A percentile compares a stretch with the other conserved stretches of the same genome.
Conservation (phyloP, 2,888 invertebrate genomes). For the Sinelater perroti region DNA sequence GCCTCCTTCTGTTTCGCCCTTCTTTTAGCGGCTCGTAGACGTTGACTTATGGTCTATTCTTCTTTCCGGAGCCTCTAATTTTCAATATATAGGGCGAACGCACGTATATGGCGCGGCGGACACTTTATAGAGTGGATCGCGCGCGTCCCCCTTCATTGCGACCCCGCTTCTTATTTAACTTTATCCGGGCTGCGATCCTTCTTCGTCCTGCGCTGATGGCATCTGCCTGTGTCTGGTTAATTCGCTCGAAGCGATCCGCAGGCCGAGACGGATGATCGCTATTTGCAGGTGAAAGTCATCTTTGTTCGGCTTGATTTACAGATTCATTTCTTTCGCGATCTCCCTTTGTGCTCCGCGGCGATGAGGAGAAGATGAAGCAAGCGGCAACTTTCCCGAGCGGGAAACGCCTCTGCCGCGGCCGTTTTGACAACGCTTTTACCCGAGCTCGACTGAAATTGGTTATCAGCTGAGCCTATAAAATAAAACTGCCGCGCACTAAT, state of each 20-base stretch:
- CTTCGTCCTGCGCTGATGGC: slow-evolving; percentile 41
- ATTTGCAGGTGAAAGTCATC: slow-evolving; percentile 37
- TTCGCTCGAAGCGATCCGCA: slow-evolving; percentile 42
- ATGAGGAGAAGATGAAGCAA: slow-evolving; percentile 8
- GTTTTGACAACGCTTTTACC: slow-evolving; percentile 30
- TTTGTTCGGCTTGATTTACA: slow-evolving; percentile 33
- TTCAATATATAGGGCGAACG: slow-evolving; percentile 37
- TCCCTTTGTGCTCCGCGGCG: slow-evolving; percentile 23
- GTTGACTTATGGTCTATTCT: slow-evolving; percentile 37
- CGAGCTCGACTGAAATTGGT: slow-evolving; percentile 10
- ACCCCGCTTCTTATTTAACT: slow-evolving; percentile 36
- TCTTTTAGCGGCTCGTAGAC: slow-evolving; percentile 34
- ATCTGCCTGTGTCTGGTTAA: slow-evolving; percentile 43
- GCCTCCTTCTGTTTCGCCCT: slow-evolving; percentile 47
- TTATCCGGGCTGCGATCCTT: slow-evolving; percentile 38
- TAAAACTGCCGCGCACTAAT: slow-evolving; percentile 10
- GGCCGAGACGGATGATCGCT: slow-evolving; percentile 42
- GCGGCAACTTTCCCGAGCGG: too few relatives aligned
- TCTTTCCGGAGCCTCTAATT: slow-evolving; percentile 28
- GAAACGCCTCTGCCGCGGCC: slow-evolving; percentile 11
- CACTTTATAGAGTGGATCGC: slow-evolving; percentile 28
- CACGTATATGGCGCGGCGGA: slow-evolving; percentile 24
- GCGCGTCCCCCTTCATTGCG: slow-evolving; percentile 33
- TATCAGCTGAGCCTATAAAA: slow-evolving; percentile 9
- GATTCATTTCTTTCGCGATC: slow-evolving; percentile 32